Conservation (phyloP, 2,797 vertebrate species). For the Numenius phaeopus region DNA sequence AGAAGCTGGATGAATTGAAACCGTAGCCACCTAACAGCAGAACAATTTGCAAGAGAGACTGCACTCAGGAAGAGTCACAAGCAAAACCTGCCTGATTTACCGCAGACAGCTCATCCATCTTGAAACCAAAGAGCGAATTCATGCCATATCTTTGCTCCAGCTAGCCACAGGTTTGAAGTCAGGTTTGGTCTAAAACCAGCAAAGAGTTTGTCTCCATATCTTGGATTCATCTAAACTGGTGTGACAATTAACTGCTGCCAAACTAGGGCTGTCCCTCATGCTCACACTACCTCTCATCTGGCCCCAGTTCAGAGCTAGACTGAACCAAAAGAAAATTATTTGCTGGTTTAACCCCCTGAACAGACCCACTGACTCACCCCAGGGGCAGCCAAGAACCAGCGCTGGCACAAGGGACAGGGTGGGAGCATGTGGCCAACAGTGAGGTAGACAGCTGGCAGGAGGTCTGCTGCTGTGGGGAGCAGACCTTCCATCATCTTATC, state of each 20-base stretch:
- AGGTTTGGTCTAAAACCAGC: not conserved
- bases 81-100: not conserved
- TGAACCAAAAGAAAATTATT: not conserved
- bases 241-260: not conserved
- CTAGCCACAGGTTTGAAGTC: not conserved
- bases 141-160: not conserved
- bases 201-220: not conserved
- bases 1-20: not conserved
- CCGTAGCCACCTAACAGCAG: not conserved
- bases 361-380: not conserved
- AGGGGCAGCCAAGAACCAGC: not conserved
- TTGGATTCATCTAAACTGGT: not conserved
- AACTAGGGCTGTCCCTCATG: not conserved
- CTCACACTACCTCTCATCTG: not conserved
- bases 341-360: not conserved
- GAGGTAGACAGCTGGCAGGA: not conserved
- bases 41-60: not conserved
- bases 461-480: not conserved
- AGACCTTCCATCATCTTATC: not conserved
- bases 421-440: not conserved
- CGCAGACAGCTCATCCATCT: not conserved
- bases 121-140: not conserved
- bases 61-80: not conserved
- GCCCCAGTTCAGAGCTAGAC: not conserved
- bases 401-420: not conserved